Base-by-base conservation (phyloP, 2,113 vertebrate species). In the Silurus glanis region DNA sequence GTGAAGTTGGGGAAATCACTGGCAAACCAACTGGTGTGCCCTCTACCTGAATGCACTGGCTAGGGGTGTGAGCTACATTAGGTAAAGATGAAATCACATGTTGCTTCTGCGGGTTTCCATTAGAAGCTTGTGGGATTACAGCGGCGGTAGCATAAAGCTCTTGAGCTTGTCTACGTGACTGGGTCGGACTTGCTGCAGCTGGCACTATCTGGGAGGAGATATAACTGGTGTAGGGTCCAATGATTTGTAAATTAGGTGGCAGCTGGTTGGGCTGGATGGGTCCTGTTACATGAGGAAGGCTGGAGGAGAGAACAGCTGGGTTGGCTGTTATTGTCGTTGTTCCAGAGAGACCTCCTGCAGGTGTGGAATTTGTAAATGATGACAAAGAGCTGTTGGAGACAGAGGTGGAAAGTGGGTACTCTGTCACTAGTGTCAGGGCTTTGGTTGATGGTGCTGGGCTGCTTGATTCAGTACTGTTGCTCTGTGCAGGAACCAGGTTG, bases 131-230 rank as follows among this genome's bases (percentile, higher is more conserved):
- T 88, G 96, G 97, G 92, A 95, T 90, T 89, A 98, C 95, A 45
- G 96, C 95, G 83, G 97, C 96, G 89, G 97, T 96, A 90, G 97
- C 96, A 93, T 98, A 99, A 83, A 97, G 95, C 86, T 99, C 98
- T 90, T 97, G 93, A 83, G 97, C 96, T 58, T 95, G 91, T 86
- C 96, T 97, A 92, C 96, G 96, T 45, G 90, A 91, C 16, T 90
- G 90, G 17, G 91, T 83, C 74, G 95, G 91, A 93, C 95, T 95
- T 93, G 94, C 93, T 2, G 95, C 94, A 56, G 95, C 92, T 84
- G 98, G 96, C 90, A 99, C 95, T 90, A 99, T 95, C 92, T 98
- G 98, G 0, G 98, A 98, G 84, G 97, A 97, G 92, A 99, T 97
- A 94, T 99, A 99, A 85, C 98, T 96, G 6, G 97, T 93, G 45